These are phyloP conservation scores for Euglossa dilemma DNA, from an alignment of 1,140 invertebrate species.

Conservation along the genomic window DNA sequence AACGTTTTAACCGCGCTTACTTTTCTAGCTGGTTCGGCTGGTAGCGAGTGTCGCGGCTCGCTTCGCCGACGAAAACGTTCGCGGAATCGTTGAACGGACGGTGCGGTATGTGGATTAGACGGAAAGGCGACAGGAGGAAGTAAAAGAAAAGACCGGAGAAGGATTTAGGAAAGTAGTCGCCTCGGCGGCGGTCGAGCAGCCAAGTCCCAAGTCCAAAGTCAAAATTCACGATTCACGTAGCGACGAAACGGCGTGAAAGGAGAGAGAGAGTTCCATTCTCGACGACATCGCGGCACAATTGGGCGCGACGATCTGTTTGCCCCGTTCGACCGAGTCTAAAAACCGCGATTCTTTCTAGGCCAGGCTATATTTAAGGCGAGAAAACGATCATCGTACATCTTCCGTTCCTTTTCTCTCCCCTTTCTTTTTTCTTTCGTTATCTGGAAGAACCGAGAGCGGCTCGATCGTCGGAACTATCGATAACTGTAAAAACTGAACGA, in stretches of 20 bases:
- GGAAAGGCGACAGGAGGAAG: neutral
- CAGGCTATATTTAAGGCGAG: slow-evolving; percentile 30
- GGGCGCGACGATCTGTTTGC: slow-evolving; percentile 49
- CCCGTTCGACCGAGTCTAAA: slow-evolving; percentile 54
- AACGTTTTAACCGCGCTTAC: neutral
- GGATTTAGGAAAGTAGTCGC: neutral
- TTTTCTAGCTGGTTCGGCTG: neutral
- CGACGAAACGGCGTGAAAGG: slow-evolving; percentile 48
- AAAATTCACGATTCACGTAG: slow-evolving; percentile 18
- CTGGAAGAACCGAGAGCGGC: neutral
- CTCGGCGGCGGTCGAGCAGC: too few relatives aligned
- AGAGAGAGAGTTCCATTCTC: slow-evolving; percentile 53
- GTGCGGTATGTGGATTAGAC: neutral
- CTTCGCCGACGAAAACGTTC: neutral
- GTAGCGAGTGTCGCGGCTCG: neutral
- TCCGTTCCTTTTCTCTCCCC: neutral
- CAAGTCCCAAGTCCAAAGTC: too few relatives aligned
- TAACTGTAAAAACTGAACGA: neutral
- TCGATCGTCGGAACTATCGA: neutral
- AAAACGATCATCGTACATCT: slow-evolving; percentile 24
- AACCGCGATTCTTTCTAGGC: slow-evolving; percentile 62
- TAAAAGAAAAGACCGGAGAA: neutral
- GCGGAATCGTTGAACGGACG: neutral
- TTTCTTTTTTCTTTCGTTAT: neutral
- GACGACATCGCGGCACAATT: slow-evolving; percentile 38